These are phyloP conservation scores for Tipula helvola DNA, from an alignment of 2,888 invertebrate species.

Conservation along the genomic window DNA sequence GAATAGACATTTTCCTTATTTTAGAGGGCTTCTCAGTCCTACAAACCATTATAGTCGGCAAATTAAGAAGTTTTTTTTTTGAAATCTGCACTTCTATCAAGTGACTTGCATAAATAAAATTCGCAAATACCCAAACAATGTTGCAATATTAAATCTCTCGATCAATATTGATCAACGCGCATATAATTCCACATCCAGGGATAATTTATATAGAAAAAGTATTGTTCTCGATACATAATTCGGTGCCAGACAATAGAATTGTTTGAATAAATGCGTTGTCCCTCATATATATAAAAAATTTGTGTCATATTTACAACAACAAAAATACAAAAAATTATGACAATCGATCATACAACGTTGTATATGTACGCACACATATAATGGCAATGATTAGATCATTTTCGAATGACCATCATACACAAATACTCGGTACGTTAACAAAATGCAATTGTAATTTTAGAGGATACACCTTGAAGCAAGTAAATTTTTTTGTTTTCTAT, in stretches of 20 bases:
- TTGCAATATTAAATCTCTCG: not conserved
- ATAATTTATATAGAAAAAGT: not conserved
- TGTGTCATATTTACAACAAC: not conserved
- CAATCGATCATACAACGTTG: not conserved
- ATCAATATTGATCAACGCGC: not conserved
- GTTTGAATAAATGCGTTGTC: not conserved
- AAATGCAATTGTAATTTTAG: not conserved
- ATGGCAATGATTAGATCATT: not conserved
- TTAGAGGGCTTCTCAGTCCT: too few relatives aligned
- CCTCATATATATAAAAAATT: not conserved
- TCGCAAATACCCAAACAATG: not conserved
- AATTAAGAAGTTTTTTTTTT: too few relatives aligned
- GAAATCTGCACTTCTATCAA: not conserved
- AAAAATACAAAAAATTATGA: not conserved
- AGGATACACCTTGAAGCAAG: constrained; percentile 4
- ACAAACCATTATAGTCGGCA: too few relatives aligned
- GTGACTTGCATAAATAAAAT: not conserved
- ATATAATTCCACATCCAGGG: not conserved
- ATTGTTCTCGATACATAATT: not conserved
- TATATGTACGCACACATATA: not conserved
- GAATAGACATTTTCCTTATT: too few relatives aligned
- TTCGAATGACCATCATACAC: not conserved
- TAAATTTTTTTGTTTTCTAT: not conserved
- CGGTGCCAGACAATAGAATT: not conserved
- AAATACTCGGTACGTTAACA: not conserved